Evolutionary conservation across 1,140 invertebrate species (phyloP).

Genomic region (Homarus americanus): DNA sequence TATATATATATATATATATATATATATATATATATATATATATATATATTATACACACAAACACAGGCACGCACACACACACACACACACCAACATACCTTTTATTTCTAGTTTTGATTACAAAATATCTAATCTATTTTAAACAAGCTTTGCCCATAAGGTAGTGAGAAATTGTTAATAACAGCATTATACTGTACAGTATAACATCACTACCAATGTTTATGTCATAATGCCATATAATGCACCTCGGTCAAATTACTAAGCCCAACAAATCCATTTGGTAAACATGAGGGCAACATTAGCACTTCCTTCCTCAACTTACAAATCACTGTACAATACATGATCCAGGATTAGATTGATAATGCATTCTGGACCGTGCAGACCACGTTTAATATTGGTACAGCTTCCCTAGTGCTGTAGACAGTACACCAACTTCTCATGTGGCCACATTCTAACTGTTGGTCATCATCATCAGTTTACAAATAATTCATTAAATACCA

Average conservation of each 20-base stretch:
- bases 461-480: neutral
- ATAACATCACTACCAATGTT: slow-evolving; percentile 38
- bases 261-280: slow-evolving; percentile 3
- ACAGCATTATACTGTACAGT: slow-evolving; percentile 57
- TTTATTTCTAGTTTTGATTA: slow-evolving; percentile 70
- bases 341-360: neutral
- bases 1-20: too few species aligned
- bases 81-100: slow-evolving; percentile 41
- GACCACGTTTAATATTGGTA: slow-evolving; percentile 12
- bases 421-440: neutral
- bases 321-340: neutral
- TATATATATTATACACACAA: too few species aligned
- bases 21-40: too few species aligned
- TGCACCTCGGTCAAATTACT: slow-evolving; percentile 2
- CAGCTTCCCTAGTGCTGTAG: neutral
- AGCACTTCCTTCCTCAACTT: neutral
- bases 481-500: neutral
- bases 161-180: slow-evolving; percentile 65
- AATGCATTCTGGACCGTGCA: slow-evolving; percentile 18
- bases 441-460: neutral
- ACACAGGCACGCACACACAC: neutral
- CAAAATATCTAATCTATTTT: slow-evolving; percentile 69
- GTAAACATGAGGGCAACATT: neutral
- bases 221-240: slow-evolving; percentile 41
- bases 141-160: slow-evolving; percentile 56